phyloP scores from a whole-genome alignment of 2,888 invertebrate genomes.

The Orthonevra nobilis region DNA sequence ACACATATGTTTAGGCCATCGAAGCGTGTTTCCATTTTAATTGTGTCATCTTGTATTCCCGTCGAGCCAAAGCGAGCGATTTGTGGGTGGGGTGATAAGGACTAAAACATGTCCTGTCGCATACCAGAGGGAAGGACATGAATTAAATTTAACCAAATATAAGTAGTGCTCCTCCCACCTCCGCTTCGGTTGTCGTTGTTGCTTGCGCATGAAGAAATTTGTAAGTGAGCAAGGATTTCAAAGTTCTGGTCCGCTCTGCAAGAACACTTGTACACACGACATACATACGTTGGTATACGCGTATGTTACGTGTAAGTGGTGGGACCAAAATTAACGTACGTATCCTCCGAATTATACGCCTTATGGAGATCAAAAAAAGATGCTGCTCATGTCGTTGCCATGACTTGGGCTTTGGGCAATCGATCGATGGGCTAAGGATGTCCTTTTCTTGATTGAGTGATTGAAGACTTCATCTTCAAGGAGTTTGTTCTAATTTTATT shows the following conservation, averaged over 20 bases:
- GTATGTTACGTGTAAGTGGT: conserved; percentile 6
- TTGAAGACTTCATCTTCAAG: conserved; percentile 44
- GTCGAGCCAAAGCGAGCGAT: conserved; percentile 39
- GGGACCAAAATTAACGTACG: conserved; percentile 48
- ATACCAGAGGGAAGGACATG: conserved; percentile 47
- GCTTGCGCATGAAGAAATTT: conserved; percentile 62
- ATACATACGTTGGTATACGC: neutral
- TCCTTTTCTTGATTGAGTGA: conserved; percentile 61
- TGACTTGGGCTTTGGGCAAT: neutral
- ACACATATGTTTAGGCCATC: conserved; percentile 60
- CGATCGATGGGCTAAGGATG: conserved; percentile 51
- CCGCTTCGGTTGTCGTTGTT: conserved; percentile 28
- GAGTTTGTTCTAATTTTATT: conserved; percentile 47
- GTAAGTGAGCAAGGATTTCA: conserved; percentile 51
- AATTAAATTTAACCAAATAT: conserved; percentile 68
- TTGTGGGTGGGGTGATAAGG: neutral
- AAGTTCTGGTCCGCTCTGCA: neutral
- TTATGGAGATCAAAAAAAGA: conserved; percentile 64
- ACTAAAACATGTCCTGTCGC: conserved; percentile 39
- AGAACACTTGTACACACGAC: neutral
- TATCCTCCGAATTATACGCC: conserved; percentile 61
- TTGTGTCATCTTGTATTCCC: conserved; percentile 70
- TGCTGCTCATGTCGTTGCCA: conserved; percentile 31
- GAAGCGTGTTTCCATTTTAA: conserved; percentile 63
- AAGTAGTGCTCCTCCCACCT: conserved; percentile 35